Base-by-base conservation (phyloP, 2,113 vertebrate genomes). In the Brachyhypopomus gauderio region DNA sequence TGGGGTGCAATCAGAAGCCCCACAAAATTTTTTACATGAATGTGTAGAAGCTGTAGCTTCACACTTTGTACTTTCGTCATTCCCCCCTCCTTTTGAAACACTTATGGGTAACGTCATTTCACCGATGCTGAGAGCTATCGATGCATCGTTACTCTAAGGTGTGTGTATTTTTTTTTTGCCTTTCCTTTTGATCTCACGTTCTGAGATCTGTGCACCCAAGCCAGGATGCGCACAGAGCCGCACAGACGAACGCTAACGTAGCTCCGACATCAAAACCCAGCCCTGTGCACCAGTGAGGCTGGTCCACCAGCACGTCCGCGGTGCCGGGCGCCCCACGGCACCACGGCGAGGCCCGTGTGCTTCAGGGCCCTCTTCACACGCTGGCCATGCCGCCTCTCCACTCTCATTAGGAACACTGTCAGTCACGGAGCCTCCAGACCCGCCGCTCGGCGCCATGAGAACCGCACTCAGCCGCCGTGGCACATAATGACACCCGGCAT, bases 331-430 rank as follows among this genome's bases (percentile, higher is more conserved):
- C 72, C 72, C 70, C 84, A 82, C 76, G 79, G 30, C 45, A 69
- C 72, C 55, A 1, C 3, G 30, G 22, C 30, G 36, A n/a, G 7
- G 72, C 27, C 25, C 52, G 59, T 52, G 41, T 60, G 77, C 79
- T 72, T 76, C 79, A 74, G 79, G 80, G 52, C 59, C 23, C 77
- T 60, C 75, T 74, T 85, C 84, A 73, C 73, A 73, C 5, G 23
- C 52, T 27, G 52, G 59, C 72, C 71, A 60, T 62, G 77, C 59
- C 59, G 60, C 27, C 58, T 82, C 80, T 85, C 72, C 34, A 48
- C 75, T 83, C 84, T 85, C 78, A 85, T 85, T 85, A 83, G 72
- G 67, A 58, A 67, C 63, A n/a, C 69, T 77, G 84, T 83, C 80
- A 85, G 73, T 85, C 84, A 83, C n/a, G 0, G 30, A 62, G 36